Conservation (phyloP, 2,888 invertebrate species). For the Drosophila bunnanda region DNA sequence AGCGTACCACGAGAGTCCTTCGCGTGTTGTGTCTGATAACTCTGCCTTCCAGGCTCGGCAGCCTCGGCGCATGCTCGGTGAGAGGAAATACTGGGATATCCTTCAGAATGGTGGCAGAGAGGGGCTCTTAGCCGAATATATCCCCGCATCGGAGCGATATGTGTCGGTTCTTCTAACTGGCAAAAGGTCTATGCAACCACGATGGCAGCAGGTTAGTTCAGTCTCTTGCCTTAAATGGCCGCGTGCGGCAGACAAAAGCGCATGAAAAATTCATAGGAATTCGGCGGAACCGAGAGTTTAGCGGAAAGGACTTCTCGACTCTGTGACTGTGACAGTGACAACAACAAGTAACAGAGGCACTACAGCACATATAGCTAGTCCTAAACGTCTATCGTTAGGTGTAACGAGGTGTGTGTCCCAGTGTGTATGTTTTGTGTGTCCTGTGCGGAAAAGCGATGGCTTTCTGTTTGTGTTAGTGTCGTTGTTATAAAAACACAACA, state of each 20-base stretch:
- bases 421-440: slow-evolving; percentile 35
- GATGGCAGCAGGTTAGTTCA: slow-evolving; percentile 62
- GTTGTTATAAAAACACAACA: slow-evolving; percentile 49
- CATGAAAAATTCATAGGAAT: slow-evolving; percentile 80
- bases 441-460: slow-evolving; percentile 12
- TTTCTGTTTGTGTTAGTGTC: slow-evolving; percentile 51
- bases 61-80: slow-evolving; percentile 47
- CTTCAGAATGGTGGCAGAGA: background rate
- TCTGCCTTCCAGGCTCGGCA: slow-evolving; percentile 45
- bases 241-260: slow-evolving; percentile 81
- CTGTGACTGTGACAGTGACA: slow-evolving; percentile 51
- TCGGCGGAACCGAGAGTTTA: slow-evolving; percentile 33
- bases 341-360: slow-evolving; percentile 29
- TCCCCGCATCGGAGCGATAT: slow-evolving; percentile 26
- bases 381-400: slow-evolving; percentile 48
- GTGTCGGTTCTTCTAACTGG: slow-evolving; percentile 53
- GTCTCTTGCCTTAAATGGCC: slow-evolving; percentile 80
- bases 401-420: slow-evolving; percentile 56
- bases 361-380: slow-evolving; percentile 37
- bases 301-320: slow-evolving; percentile 47
- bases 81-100: slow-evolving; percentile 38
- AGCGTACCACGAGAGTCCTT: slow-evolving; percentile 16
- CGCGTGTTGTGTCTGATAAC: slow-evolving; percentile 58
- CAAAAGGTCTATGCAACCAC: slow-evolving; percentile 62
- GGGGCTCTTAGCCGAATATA: slow-evolving; percentile 10